Percentiles rank a stretch among this genome's conserved stretches.
These are phyloP conservation scores for Ciconia nigra DNA, from an alignment of 2,797 vertebrate species.

Conservation along the genomic window DNA sequence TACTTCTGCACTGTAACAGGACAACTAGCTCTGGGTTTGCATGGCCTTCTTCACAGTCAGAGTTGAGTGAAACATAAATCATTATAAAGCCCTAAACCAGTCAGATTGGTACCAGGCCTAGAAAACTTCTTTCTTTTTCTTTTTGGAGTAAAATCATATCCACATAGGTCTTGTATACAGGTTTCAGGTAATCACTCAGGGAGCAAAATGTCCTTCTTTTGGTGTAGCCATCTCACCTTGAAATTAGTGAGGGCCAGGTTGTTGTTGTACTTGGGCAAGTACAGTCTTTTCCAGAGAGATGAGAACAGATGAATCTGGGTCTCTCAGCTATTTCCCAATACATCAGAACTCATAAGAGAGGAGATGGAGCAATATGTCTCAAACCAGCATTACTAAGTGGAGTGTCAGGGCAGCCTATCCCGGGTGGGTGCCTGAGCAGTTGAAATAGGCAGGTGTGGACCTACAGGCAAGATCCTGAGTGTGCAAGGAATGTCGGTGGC, in stretches of 20 bases:
- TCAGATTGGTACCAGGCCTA: not conserved
- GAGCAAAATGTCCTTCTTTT: not conserved
- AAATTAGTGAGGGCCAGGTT: not conserved
- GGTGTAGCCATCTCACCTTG: not conserved
- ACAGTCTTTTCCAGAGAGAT: not conserved
- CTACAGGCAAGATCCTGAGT: not conserved
- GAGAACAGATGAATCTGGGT: not conserved
- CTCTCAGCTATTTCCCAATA: not conserved
- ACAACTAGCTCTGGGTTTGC: not conserved
- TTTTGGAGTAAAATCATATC: not conserved
- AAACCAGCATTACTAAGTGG: not conserved
- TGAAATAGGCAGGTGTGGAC: not conserved
- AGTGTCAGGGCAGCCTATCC: not conserved
- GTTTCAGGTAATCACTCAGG: not conserved
- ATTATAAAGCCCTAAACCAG: not conserved
- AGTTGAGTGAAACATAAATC: not conserved
- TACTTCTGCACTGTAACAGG: not conserved
- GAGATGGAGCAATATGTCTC: not conserved
- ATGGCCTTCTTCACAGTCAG: not conserved
- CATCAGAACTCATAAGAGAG: not conserved
- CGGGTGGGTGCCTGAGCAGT: not conserved
- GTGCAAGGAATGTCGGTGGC: not conserved
- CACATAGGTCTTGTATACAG: not conserved
- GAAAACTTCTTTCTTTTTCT: not conserved
- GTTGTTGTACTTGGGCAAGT: not conserved